Base-by-base conservation (phyloP, 1,140 invertebrate species). In the Eubasilissa regina region DNA sequence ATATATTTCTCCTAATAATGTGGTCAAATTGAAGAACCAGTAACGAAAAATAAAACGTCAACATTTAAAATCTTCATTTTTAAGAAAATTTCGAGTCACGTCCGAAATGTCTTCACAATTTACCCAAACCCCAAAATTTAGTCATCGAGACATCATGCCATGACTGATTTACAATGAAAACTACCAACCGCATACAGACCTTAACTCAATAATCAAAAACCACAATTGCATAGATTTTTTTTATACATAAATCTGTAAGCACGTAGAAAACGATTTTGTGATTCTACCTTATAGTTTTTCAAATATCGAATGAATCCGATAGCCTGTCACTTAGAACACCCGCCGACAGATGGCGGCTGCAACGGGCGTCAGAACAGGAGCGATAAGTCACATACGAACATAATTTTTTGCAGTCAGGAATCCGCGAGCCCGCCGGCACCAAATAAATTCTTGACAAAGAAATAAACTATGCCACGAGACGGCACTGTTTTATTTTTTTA, bases 401-500 rank as follows among this genome's bases (percentile, higher is more conserved):
- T 43, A 80, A 55, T 60, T 75, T 81, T 81, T 81, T 79, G 78
- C 66, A 76, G 55, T 62, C 44, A 21, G 45, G 62, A 43, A 25
- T 35, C 58, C 17, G 79, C 60, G 58, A 44, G 47, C 51, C 51
- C n/a, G 19, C 51, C 66, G 62, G 68, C 79, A 80, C 80, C 74
- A 70, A 77, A 81, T 81, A 81, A 81, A 81, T 79, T 78, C 80
- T 19, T 19, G 21, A 17, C 9, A 17, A n/a, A 19, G 62, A 60
- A 55, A 73, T 48, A 78, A 81, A 81, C 25, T 77, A 51, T 73
- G 73, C 74, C 77, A 62, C 48, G 70, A 55, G 77, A 45, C 60
- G 44, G 44, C 44, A 75, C 62, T 66, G 62, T 35, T 66, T 66
- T 66, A 43, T 66, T 66, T 66, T n/a, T 64, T 60, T 60, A 60